phyloP scores from a whole-genome alignment of 2,113 vertebrate genomes.

The Siniperca knerii region DNA sequence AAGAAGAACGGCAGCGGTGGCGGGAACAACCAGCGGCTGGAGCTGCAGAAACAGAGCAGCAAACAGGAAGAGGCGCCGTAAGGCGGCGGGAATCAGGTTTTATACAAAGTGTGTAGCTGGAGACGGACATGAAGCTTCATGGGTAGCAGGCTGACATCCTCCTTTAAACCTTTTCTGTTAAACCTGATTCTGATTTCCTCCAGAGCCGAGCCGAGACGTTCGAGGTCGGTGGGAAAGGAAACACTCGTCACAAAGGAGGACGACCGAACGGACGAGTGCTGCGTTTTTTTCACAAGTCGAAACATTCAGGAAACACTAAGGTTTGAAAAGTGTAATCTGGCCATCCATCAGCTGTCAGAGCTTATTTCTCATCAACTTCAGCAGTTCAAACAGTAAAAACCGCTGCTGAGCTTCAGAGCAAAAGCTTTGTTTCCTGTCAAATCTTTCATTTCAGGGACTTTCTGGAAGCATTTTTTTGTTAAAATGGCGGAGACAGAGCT shows the following conservation, averaged over 20 bases:
- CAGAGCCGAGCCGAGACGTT: constrained; percentile 9
- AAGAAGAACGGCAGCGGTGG: constrained; percentile 39
- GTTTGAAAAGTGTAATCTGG: background rate
- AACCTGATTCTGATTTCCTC: constrained; percentile 22
- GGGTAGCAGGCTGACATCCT: constrained; percentile 36
- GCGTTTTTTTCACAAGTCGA: background rate
- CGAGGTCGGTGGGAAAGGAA: constrained; percentile 11
- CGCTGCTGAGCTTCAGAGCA: constrained; percentile 38
- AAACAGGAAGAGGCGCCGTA: constrained; percentile 70
- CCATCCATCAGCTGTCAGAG: background rate
- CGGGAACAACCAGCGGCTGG: constrained; percentile 67
- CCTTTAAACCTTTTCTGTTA: constrained; percentile 44
- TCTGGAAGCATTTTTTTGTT: background rate
- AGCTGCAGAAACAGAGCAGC: constrained; percentile 80
- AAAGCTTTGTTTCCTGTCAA: constrained; percentile 45
- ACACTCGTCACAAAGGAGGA: background rate
- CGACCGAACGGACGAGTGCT: background rate
- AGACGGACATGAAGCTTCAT: constrained; percentile 35
- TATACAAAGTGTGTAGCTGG: background rate
- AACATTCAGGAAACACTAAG: background rate
- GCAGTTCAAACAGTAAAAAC: background rate
- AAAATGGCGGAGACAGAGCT: background rate
- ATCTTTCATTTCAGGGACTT: constrained; percentile 40
- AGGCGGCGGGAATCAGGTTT: background rate
- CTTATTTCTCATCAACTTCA: background rate